Evolutionary conservation across 92 coral and sea anemone genomes (phyloP).

Genomic region (Metridium senile): DNA sequence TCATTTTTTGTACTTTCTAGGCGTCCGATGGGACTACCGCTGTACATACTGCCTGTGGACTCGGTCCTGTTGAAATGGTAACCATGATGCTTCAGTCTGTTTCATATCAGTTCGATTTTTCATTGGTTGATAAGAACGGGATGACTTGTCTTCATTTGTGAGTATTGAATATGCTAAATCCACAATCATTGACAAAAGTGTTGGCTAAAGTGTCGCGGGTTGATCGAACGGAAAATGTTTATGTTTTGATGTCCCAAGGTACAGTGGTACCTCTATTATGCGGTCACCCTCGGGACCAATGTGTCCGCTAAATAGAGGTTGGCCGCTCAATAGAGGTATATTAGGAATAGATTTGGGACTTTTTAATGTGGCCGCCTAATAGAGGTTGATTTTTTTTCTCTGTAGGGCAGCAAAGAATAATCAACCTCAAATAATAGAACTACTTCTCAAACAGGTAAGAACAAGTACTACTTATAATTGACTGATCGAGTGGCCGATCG

Average conservation of each 20-base stretch:
- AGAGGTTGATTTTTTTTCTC: neutral
- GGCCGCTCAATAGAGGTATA: too few species aligned
- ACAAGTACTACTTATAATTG: too few species aligned
- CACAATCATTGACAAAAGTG: neutral
- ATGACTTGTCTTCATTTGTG: constrained; percentile 53
- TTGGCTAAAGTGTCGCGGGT: too few species aligned
- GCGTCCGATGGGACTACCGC: constrained; percentile 49
- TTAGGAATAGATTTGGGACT: too few species aligned
- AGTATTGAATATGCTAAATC: neutral
- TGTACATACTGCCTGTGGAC: constrained; percentile 53
- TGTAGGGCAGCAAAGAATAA: constrained; percentile 46
- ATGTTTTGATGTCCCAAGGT: too few species aligned
- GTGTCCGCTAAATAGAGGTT: too few species aligned
- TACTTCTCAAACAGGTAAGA: constrained; percentile 36
- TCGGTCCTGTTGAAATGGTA: constrained; percentile 44
- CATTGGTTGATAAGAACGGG: constrained; percentile 37
- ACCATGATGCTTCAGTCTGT: constrained; percentile 36
- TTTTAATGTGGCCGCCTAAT: too few species aligned
- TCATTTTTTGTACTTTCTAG: neutral
- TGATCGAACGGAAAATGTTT: too few species aligned
- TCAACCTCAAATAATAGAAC: constrained; percentile 36
- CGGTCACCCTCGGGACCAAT: too few species aligned
- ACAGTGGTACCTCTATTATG: too few species aligned
- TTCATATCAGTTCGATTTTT: constrained; percentile 30
- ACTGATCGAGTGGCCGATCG: too few species aligned